These are phyloP conservation scores for Genyomyrus donnyi DNA, from an alignment of 2,113 vertebrate genomes.

Conservation along the genomic window DNA sequence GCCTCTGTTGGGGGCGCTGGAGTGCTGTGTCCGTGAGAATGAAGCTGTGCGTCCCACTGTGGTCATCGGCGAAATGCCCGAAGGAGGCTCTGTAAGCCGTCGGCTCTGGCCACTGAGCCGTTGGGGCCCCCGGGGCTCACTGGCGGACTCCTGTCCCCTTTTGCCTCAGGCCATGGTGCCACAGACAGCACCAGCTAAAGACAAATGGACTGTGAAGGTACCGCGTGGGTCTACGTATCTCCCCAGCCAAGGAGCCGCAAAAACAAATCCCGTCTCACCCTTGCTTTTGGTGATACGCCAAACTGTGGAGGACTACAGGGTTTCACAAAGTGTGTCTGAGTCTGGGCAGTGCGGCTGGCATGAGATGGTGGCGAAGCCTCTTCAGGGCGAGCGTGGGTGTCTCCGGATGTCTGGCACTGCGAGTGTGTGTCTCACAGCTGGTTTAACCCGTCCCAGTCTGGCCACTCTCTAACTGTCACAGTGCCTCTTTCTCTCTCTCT, in stretches of 20 bases:
- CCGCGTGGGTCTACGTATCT: constrained; percentile 44
- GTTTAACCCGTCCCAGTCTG: background rate
- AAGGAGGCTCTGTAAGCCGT: background rate
- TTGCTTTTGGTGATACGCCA: background rate
- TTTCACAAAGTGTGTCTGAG: background rate
- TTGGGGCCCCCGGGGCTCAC: background rate
- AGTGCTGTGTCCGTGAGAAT: background rate
- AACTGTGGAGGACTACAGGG: background rate
- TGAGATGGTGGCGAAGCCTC: background rate
- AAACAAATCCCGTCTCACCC: constrained; percentile 18
- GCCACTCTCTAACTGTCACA: constrained; percentile 37
- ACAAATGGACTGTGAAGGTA: constrained; percentile 33
- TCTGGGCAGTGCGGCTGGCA: background rate
- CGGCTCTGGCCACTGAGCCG: background rate
- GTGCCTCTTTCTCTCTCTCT: constrained; percentile 42
- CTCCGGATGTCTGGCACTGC: background rate
- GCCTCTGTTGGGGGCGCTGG: constrained; percentile 50
- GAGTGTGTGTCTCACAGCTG: background rate
- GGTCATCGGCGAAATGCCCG: background rate
- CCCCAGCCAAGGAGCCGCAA: constrained; percentile 41
- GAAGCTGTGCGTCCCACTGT: background rate
- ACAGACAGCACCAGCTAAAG: background rate
- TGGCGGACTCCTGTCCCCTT: background rate
- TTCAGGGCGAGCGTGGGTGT: background rate
- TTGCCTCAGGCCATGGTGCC: background rate